phyloP scores from a whole-genome alignment of 2,113 vertebrate species.

The Opisthocomus hoazin region DNA sequence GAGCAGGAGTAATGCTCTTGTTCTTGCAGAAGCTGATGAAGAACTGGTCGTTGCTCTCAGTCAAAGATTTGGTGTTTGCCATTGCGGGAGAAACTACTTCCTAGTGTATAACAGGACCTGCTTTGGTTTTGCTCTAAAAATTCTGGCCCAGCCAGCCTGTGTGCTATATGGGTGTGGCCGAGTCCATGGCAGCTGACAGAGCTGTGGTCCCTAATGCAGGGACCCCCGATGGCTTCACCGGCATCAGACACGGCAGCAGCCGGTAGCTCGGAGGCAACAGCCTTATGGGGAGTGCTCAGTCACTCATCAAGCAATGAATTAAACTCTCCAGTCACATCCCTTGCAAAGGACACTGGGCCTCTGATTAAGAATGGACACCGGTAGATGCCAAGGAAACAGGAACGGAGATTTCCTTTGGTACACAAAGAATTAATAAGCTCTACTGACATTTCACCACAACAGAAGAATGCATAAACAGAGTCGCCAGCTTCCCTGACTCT shows the following conservation, averaged over 20 bases:
- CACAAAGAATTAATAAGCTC: neutral
- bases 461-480: neutral
- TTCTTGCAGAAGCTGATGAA: neutral
- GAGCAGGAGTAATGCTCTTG: neutral
- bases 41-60: neutral
- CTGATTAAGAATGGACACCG: neutral
- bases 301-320: rapidly evolving
- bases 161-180: neutral
- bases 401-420: neutral
- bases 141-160: too few species aligned
- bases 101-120: neutral
- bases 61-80: neutral
- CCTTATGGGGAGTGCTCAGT: neutral
- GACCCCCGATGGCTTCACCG: neutral
- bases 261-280: neutral
- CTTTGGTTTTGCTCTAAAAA: neutral
- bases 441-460: neutral
- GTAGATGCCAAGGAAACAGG: neutral
- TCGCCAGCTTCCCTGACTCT: neutral
- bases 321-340: neutral
- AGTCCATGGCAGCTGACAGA: neutral
- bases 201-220: neutral
- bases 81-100: neutral
- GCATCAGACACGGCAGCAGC: neutral
- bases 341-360: neutral